phyloP scores from a whole-genome alignment of 2,888 invertebrate genomes.

The Drosophila multiciliata region DNA sequence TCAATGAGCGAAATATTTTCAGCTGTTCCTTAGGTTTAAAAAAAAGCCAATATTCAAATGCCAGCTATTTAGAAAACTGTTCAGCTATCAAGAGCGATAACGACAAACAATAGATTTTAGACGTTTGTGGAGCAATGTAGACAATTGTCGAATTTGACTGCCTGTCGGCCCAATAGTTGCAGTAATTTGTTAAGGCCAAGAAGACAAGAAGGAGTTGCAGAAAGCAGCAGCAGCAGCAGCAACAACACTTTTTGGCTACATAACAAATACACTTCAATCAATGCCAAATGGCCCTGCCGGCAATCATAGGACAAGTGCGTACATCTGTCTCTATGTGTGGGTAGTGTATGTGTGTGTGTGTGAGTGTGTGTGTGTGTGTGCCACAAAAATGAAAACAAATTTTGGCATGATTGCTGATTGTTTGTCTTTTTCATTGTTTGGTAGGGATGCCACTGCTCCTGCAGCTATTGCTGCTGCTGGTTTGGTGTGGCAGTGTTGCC shows the following conservation, averaged over 20 bases:
- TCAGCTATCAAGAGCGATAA: slow-evolving; percentile 25
- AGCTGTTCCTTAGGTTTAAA: background rate
- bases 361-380: slow-evolving; percentile 52
- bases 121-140: slow-evolving; percentile 47
- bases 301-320: slow-evolving; percentile 67
- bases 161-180: slow-evolving; percentile 49
- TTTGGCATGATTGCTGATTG: slow-evolving; percentile 80
- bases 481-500: slow-evolving; percentile 54
- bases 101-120: slow-evolving; percentile 40
- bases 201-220: slow-evolving; percentile 36
- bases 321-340: slow-evolving; percentile 17
- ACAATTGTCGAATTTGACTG: slow-evolving; percentile 57
- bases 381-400: slow-evolving; percentile 81
- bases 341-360: slow-evolving; percentile 20
- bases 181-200: slow-evolving; percentile 60
- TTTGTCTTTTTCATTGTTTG: slow-evolving; percentile 79
- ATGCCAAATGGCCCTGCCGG: slow-evolving; percentile 73
- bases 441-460: slow-evolving; percentile 45
- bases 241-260: slow-evolving; percentile 68
- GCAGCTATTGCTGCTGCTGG: slow-evolving; percentile 20
- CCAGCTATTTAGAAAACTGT: slow-evolving; percentile 21
- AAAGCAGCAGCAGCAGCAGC: slow-evolving; percentile 12
- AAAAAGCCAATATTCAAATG: background rate
- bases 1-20: background rate
- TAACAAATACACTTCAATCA: slow-evolving; percentile 80